Conservation (phyloP, 2,888 invertebrate genomes). For the Aspidiotus rigidus region DNA sequence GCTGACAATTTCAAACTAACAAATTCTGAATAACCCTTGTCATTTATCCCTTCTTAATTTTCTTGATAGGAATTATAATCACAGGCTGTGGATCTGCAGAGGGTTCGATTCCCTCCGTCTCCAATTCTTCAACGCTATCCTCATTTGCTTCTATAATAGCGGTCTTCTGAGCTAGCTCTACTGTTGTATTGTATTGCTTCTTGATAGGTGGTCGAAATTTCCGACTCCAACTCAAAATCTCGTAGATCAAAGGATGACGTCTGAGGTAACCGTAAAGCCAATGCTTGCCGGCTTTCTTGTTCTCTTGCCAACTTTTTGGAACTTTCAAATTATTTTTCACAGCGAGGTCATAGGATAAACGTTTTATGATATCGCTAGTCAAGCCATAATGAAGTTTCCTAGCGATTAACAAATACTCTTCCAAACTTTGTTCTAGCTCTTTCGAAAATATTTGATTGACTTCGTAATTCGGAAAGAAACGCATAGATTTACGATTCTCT, state of each 20-base stretch:
- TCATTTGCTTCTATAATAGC: not conserved
- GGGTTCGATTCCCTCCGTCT: not conserved
- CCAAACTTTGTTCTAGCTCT: constrained; percentile 4
- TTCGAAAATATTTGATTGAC: constrained; percentile 13
- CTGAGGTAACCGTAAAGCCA: constrained; percentile 6
- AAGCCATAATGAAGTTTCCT: constrained; percentile 6
- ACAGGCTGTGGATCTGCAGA: not conserved
- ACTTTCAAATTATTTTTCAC: constrained; percentile 9
- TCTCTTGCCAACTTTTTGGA: constrained; percentile 13
- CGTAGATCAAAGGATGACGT: constrained; percentile 7
- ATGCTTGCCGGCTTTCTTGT: constrained; percentile 9
- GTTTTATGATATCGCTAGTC: constrained; percentile 5
- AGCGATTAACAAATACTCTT: not conserved
- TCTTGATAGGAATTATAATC: not conserved
- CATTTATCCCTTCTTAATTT: not conserved
- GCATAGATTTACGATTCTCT: not conserved
- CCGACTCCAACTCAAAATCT: constrained; percentile 6
- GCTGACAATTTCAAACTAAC: too few species aligned
- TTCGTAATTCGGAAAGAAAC: constrained; percentile 10
- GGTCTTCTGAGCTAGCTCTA: not conserved
- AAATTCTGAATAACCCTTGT: too few species aligned
- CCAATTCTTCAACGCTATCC: not conserved
- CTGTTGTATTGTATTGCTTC: constrained; percentile 2
- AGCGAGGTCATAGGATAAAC: constrained; percentile 2
- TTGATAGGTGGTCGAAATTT: constrained; percentile 12